Evolutionary conservation across 1,140 invertebrate genomes (phyloP), one percentile per base, ranked within the genome.

Genomic region (Pogonomyrmex barbatus): DNA sequence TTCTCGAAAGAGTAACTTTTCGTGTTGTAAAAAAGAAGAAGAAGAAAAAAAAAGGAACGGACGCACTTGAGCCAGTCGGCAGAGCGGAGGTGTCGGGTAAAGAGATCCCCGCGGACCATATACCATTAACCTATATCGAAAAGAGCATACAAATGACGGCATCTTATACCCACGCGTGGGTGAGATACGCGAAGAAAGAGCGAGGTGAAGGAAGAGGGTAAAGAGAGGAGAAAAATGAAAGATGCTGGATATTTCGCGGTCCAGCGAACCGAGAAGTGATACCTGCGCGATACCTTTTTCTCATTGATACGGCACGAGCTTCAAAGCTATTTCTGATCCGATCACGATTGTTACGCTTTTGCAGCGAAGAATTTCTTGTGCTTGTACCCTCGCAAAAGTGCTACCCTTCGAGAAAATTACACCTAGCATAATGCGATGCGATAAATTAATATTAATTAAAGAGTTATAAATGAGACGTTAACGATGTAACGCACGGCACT

Each of bases 111-210:
- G 42, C 50, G 76, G 60, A 39, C 12, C 33, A 67, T 54, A 81
- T 33, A 67, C 63, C 47, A 70, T 81, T 81, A 81, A 81, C 77
- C 77, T 68, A 81, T 62, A 81, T 81, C 63, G 63, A 52, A 50
- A 68, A 50, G 65, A 50, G 33, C 45, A 39, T 67, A 68, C 39
- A 47, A 82, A 45, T 8, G 52, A 68, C 36, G 36, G 6, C 12
- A 39, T 62, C 42, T 36, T 54, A 56, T 56, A 71, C 2, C 24
- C 8, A 58, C n/a, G 36, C 56, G 14, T 58, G 12, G 17, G 33
- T 50, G 42, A 17, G 73, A 77, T 12, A 77, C 39, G 24, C 9
- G 24, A 9, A 63, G 45, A 50, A 12, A 0, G 14, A 52, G 9
- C 3, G n/a, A 54, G 33, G 6, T 4, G 8, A 17, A 10, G 17